phyloP scores from a whole-genome alignment of 1,140 invertebrate species.

The Eumeta japonica region DNA sequence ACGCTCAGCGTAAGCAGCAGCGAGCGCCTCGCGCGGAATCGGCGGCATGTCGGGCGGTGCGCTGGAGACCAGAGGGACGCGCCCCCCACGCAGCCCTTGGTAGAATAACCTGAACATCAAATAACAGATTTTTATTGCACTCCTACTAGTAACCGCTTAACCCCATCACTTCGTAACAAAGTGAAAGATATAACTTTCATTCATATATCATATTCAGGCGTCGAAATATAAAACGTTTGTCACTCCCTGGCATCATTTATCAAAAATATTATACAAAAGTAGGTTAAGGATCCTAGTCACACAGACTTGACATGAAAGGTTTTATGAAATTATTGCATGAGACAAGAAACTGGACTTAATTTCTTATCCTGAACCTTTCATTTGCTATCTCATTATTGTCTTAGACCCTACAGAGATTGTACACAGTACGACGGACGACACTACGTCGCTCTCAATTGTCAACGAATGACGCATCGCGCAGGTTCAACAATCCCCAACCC shows the following conservation, averaged over 20 bases:
- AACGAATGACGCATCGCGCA: too few relatives aligned
- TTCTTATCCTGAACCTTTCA: too few relatives aligned
- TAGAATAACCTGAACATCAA: slow-evolving; percentile 31
- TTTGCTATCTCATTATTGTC: too few relatives aligned
- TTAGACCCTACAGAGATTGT: too few relatives aligned
- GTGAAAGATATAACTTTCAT: neutral
- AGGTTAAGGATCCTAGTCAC: neutral
- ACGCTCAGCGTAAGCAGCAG: slow-evolving; percentile 73
- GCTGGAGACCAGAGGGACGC: slow-evolving; percentile 64
- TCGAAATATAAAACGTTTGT: neutral
- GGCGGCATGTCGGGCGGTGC: slow-evolving; percentile 81
- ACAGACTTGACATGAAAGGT: too few relatives aligned
- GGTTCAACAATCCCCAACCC: too few relatives aligned
- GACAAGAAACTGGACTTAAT: too few relatives aligned
- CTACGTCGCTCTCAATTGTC: too few relatives aligned
- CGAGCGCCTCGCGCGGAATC: slow-evolving; percentile 68
- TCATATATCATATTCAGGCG: neutral
- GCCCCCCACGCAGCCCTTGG: slow-evolving; percentile 49
- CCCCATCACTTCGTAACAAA: neutral
- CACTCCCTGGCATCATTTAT: neutral
- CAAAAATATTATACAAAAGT: neutral
- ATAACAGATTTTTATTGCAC: neutral
- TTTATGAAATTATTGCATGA: too few relatives aligned
- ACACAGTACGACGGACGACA: too few relatives aligned
- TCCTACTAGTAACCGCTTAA: neutral